Evolutionary conservation across 2,888 invertebrate genomes (phyloP).

Genomic region (Bembecia ichneumoniformis): DNA sequence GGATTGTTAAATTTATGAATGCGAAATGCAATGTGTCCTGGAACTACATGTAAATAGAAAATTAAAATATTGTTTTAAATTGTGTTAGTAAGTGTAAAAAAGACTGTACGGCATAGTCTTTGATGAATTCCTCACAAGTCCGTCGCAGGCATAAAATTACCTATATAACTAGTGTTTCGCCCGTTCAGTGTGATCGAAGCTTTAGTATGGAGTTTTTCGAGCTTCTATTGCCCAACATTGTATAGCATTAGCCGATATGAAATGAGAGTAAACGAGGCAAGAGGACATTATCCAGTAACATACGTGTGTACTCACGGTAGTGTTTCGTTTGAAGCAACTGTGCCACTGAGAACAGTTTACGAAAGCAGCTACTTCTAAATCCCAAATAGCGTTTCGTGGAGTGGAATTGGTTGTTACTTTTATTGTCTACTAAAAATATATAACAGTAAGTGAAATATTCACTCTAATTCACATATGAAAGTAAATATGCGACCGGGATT

Average conservation of each 20-base stretch:
- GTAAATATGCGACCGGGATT: too few species aligned
- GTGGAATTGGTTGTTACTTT: neutral
- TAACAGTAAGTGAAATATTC: neutral
- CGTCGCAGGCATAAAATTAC: too few species aligned
- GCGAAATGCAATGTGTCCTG: too few species aligned
- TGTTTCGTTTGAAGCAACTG: slow-evolving; percentile 4
- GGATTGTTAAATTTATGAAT: too few species aligned
- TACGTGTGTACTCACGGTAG: slow-evolving; percentile 3
- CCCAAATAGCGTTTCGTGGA: neutral
- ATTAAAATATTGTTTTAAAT: too few species aligned
- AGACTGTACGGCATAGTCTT: too few species aligned
- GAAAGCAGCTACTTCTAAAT: neutral
- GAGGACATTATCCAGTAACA: slow-evolving; percentile 6
- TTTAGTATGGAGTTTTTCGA: neutral
- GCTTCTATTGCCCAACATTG: neutral
- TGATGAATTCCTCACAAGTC: too few species aligned
- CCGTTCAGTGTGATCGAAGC: too few species aligned
- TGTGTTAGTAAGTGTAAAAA: too few species aligned
- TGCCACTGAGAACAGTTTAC: neutral
- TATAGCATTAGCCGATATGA: slow-evolving; percentile 6
- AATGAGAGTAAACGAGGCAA: slow-evolving; percentile 7
- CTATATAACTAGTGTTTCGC: too few species aligned
- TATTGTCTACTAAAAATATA: neutral
- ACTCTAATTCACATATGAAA: too few species aligned
- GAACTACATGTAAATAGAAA: too few species aligned